phyloP scores from a whole-genome alignment of 2,888 invertebrate genomes.

The Nomada hirtipes region DNA sequence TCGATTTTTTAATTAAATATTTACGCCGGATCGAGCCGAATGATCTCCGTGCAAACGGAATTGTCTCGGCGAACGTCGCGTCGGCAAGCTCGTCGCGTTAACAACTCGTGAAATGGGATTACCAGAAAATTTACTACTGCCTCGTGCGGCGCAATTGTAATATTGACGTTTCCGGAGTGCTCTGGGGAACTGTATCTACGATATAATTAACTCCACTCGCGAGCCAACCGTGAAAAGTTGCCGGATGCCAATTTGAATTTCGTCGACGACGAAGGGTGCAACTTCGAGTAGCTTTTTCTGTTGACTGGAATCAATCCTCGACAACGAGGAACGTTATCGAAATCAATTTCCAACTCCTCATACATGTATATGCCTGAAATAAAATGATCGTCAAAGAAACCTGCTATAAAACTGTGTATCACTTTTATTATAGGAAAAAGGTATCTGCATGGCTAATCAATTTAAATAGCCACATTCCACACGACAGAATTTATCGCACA shows the following conservation, averaged over 20 bases:
- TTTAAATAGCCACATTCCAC: no score
- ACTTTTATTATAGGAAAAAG: no score
- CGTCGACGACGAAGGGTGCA: background rate
- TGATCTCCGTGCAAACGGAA: background rate
- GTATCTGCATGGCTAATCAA: no score
- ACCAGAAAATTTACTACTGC: constrained; percentile 10
- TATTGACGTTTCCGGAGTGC: constrained; percentile 5
- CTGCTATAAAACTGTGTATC: no score
- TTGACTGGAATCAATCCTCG: no score
- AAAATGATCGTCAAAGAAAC: no score
- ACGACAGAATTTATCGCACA: no score
- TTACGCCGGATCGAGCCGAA: background rate
- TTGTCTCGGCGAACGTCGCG: background rate
- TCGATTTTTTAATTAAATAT: constrained; percentile 7
- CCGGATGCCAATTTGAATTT: background rate
- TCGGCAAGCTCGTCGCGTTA: constrained; percentile 1
- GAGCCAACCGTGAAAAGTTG: background rate
- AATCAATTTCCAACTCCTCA: no score
- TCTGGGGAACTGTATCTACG: background rate
- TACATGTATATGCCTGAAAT: no score
- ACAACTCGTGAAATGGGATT: constrained; percentile 12
- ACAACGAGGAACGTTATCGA: no score
- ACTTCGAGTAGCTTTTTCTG: no score
- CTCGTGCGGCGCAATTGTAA: background rate
- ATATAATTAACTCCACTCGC: background rate